Evolutionary conservation across 2,797 vertebrate genomes (phyloP).

Genomic region (Coracias cyanogaster): DNA sequence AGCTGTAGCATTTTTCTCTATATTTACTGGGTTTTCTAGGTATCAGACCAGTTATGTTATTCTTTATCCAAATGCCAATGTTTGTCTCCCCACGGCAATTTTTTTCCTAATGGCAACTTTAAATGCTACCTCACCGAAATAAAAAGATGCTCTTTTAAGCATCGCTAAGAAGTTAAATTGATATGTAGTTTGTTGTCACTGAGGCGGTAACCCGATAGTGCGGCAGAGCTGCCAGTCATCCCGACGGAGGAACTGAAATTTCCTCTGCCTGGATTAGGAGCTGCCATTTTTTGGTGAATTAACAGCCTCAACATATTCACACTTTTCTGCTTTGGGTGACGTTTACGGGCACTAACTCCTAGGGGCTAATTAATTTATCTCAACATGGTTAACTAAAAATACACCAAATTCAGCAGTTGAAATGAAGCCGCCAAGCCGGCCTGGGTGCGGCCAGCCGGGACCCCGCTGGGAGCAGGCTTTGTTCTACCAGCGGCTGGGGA

Average conservation of each 20-base stretch:
- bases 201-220: conserved; percentile 51
- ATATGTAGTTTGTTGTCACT: conserved; percentile 64
- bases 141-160: conserved; percentile 72
- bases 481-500: conserved; percentile 73
- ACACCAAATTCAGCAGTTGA: conserved; percentile 66
- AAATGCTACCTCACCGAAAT: conserved; percentile 63
- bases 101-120: conserved; percentile 60
- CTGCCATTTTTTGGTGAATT: conserved; percentile 81
- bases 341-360: conserved; percentile 80
- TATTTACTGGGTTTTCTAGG: conserved; percentile 70
- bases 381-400: conserved; percentile 81
- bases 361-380: conserved; percentile 85
- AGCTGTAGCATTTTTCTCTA: conserved; percentile 70
- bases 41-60: conserved; percentile 55
- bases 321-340: conserved; percentile 79
- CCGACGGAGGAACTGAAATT: conserved; percentile 69
- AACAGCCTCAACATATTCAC: conserved; percentile 79
- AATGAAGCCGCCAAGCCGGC: conserved; percentile 66
- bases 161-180: conserved; percentile 67
- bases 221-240: conserved; percentile 67
- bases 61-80: conserved; percentile 74
- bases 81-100: conserved; percentile 66
- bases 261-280: conserved; percentile 75
- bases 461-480: conserved; percentile 72
- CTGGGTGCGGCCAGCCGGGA: conserved; percentile 70